phyloP scores from a whole-genome alignment of 2,888 invertebrate species.

The Tenthredo distinguenda region DNA sequence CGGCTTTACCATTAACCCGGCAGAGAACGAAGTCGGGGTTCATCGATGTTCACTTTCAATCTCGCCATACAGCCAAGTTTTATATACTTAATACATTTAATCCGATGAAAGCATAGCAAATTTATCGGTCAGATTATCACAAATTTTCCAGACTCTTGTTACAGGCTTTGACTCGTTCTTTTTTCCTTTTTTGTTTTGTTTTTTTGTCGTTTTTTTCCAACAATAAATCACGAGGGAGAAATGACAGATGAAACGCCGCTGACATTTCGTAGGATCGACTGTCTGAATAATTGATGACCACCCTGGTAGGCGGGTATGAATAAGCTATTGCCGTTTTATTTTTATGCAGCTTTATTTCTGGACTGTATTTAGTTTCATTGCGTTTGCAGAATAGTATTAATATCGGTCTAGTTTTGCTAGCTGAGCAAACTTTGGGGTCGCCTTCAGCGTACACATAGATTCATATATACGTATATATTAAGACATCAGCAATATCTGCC shows the following conservation, averaged over 20 bases:
- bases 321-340: conserved; percentile 31
- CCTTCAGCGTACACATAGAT: neutral
- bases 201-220: neutral
- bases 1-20: conserved; percentile 25
- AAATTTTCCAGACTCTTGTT: neutral
- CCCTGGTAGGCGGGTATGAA: conserved; percentile 16
- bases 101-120: neutral
- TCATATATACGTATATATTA: neutral
- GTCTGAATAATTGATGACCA: conserved; percentile 43
- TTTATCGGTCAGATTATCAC: neutral
- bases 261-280: conserved; percentile 23
- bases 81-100: neutral
- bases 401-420: conserved; percentile 23
- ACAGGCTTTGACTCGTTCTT: neutral
- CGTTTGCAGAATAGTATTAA: conserved; percentile 2
- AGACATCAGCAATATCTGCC: conserved; percentile 29
- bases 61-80: neutral
- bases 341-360: conserved; percentile 15
- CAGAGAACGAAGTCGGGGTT: conserved; percentile 9
- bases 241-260: conserved; percentile 24
- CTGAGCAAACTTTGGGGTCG: conserved; percentile 29
- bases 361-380: conserved; percentile 24
- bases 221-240: conserved; percentile 42
- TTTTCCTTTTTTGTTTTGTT: neutral
- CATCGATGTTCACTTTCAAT: conserved; percentile 31